phyloP scores from a whole-genome alignment of 2,888 invertebrate species.

The Ichneumon xanthorius region DNA sequence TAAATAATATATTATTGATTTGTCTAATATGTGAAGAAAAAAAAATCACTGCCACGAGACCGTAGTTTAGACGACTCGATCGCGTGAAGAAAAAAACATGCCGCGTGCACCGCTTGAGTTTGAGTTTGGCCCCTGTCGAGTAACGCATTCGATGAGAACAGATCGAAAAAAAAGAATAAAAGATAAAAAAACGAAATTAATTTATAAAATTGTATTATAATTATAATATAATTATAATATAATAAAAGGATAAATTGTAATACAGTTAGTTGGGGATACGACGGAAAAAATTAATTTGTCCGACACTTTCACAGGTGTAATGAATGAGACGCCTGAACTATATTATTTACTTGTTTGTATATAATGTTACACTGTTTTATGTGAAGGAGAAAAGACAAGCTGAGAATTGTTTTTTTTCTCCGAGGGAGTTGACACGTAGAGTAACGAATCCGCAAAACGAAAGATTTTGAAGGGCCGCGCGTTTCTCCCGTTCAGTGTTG shows the following conservation, averaged over 20 bases:
- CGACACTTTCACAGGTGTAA: not conserved
- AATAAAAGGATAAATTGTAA: constrained; percentile 21
- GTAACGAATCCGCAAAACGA: not conserved
- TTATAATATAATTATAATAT: too few relatives aligned
- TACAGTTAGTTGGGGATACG: not conserved
- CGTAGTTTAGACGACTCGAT: constrained; percentile 68
- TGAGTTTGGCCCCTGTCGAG: constrained; percentile 39
- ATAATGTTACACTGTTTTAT: constrained; percentile 60
- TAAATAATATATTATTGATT: constrained; percentile 48
- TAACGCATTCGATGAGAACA: constrained; percentile 8
- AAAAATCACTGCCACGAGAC: constrained; percentile 65
- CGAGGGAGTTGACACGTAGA: not conserved
- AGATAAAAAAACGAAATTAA: not conserved
- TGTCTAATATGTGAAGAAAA: constrained; percentile 44
- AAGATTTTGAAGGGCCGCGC: constrained; percentile 5
- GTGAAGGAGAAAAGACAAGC: constrained; percentile 12
- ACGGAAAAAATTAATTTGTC: not conserved
- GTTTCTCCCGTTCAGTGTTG: constrained; percentile 30
- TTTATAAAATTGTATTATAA: not conserved
- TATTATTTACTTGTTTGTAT: constrained; percentile 56
- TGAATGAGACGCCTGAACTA: constrained; percentile 28
- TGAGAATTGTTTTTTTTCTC: constrained; percentile 5
- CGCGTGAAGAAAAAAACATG: constrained; percentile 60
- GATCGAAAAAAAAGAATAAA: not conserved
- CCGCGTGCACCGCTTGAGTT: constrained; percentile 43